Percentiles rank a stretch among this genome's conserved stretches.
phyloP scores from a whole-genome alignment of 2,797 vertebrate genomes.

The Paedocypris micromegethes region DNA sequence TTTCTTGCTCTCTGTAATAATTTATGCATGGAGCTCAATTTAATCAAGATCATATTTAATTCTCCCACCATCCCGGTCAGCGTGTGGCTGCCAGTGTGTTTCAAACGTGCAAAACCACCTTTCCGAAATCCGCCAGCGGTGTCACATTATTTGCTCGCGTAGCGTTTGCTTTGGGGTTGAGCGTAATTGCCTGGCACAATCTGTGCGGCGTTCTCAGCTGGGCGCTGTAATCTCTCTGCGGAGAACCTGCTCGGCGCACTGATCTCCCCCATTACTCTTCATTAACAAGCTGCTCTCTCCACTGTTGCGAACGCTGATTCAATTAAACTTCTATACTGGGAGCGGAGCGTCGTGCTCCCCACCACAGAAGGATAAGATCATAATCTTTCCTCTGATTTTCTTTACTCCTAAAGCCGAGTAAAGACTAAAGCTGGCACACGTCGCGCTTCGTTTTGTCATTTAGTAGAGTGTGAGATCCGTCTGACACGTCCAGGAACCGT shows the following conservation, averaged over 20 bases:
- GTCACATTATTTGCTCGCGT: slow-evolving; percentile 16
- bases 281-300: slow-evolving; percentile 44
- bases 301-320: slow-evolving; percentile 45
- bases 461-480: slow-evolving; percentile 7
- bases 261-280: slow-evolving; percentile 50
- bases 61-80: slow-evolving; percentile 3
- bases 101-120: slow-evolving; percentile 12
- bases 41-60: slow-evolving; percentile 48
- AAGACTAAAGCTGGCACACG: slow-evolving; percentile 10
- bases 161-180: slow-evolving; percentile 16
- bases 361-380: slow-evolving; percentile 39
- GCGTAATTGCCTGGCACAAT: slow-evolving; percentile 34
- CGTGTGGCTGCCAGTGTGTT: neutral
- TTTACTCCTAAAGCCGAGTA: slow-evolving; percentile 3
- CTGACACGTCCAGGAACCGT: slow-evolving; percentile 6
- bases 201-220: slow-evolving; percentile 32
- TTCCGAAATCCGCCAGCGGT: slow-evolving; percentile 12
- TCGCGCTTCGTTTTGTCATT: slow-evolving; percentile 35
- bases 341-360: slow-evolving; percentile 24
- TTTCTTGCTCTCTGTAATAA: slow-evolving; percentile 32
- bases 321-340: slow-evolving; percentile 41
- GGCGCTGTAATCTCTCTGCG: slow-evolving; percentile 41
- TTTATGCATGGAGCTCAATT: slow-evolving; percentile 44
- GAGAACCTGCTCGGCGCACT: slow-evolving; percentile 21
- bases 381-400: slow-evolving; percentile 37